Percentiles rank a stretch among this genome's conserved stretches.
Evolutionary conservation across 2,888 invertebrate genomes (phyloP).

Genomic region (Polydrusus pterygomalis): DNA sequence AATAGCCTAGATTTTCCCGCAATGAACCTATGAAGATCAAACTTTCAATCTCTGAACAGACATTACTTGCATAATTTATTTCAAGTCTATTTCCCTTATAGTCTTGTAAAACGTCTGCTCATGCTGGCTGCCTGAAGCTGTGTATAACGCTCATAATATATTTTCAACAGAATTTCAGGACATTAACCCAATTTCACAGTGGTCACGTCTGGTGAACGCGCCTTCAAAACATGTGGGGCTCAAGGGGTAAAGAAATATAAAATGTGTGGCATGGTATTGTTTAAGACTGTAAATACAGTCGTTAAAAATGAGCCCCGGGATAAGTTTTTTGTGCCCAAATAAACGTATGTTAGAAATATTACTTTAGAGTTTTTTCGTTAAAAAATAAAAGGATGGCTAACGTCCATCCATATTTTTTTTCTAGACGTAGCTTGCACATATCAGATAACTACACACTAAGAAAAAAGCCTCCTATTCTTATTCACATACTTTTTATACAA

Average conservation of each 20-base stretch:
- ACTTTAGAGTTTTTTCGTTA: no score
- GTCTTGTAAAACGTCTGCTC: slow-evolving; percentile 3
- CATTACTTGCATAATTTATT: slow-evolving; percentile 19
- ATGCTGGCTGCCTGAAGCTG: slow-evolving; percentile 11
- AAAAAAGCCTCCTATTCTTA: no score
- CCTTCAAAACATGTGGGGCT: slow-evolving; percentile 27
- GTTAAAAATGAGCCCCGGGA: no score
- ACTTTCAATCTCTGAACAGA: not conserved
- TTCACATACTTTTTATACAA: no score
- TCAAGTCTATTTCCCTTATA: slow-evolving; percentile 7
- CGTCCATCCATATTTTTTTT: no score
- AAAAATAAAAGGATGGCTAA: no score
- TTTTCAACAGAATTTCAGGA: slow-evolving; percentile 17
- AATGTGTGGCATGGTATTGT: slow-evolving; percentile 29
- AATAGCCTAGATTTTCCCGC: no score
- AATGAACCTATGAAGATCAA: no score
- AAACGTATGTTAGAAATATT: no score
- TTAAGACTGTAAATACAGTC: not conserved
- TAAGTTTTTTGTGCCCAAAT: no score
- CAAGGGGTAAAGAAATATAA: slow-evolving; percentile 36
- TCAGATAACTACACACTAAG: no score
- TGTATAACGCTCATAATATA: slow-evolving; percentile 10
- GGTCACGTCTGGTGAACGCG: slow-evolving; percentile 20
- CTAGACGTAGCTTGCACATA: no score
- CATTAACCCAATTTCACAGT: slow-evolving; percentile 17